Evolutionary conservation across 2,888 invertebrate species (phyloP), one percentile per base, ranked within the genome.

Genomic region (Achlya flavicornis): DNA sequence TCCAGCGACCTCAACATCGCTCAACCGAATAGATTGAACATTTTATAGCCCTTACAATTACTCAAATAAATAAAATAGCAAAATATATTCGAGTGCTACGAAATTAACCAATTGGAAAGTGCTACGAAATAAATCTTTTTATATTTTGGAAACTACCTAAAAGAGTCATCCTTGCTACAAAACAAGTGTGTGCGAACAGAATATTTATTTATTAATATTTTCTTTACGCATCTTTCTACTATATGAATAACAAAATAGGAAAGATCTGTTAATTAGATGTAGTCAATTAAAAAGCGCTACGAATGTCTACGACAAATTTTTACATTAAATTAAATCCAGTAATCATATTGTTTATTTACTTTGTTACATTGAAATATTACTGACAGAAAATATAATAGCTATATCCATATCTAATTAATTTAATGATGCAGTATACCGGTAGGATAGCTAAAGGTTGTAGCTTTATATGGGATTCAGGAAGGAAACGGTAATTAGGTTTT

Each of bases 11-110:
- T 76, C 75, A 83, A 73, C 73, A 67, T 57, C 78, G 67, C 68
- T 80, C 76, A 66, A 77, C 76, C 75, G 76, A 76, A 74, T 70
- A 78, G 71, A 78, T 75, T 76, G 74, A 66, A 79, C 74, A 66
- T 70, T 59, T 64, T 65, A 19, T 53, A 19, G 53, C 3, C 53
- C 10, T 16, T 19, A 53, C 19, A 19, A 10, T 48, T 48, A 48
- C 16, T 48, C 5, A 48, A 48, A 48, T 53, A 53, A 53, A 16
- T 53, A 53, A 53, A 16, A 53, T 53, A 53, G 19, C 19, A 19
- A 53, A 12, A 41, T 41, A 19, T 19, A n/a, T n/a, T n/a, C 14
- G 14, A 14, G 14, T 46, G 46, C 46, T 46, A 46, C 46, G 46
- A n/a, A 19, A 53, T 53, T 4, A 48, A n/a, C n/a, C 0, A 48